Conservation (phyloP, 2,797 vertebrate species). For the Alcedo atthis region DNA sequence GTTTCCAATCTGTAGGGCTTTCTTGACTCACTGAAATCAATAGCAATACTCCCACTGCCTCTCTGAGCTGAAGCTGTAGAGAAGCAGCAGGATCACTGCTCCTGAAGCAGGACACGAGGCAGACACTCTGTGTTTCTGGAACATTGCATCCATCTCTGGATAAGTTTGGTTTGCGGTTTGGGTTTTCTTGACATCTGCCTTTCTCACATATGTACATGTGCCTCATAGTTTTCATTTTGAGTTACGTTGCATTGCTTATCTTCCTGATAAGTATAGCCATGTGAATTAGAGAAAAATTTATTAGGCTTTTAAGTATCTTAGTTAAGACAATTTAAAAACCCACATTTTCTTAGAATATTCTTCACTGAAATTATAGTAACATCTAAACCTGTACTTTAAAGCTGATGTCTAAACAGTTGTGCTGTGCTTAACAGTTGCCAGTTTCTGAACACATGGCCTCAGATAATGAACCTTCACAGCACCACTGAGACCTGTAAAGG, state of each 20-base stretch:
- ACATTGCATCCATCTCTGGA: not conserved
- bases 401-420: not conserved
- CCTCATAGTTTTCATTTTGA: not conserved
- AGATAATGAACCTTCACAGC: not conserved
- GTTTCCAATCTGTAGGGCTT: not conserved
- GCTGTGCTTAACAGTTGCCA: not conserved
- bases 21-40: not conserved
- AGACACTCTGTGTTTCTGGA: not conserved
- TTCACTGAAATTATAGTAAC: not conserved
- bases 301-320: slow-evolving; percentile 2
- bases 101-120: not conserved
- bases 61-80: not conserved
- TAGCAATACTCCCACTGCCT: not conserved
- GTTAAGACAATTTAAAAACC: not conserved
- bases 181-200: not conserved
- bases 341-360: not conserved
- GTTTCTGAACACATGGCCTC: not conserved
- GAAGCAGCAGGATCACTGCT: not conserved
- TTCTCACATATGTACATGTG: not conserved
- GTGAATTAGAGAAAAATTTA: not conserved
- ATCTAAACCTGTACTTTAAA: not conserved
- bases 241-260: not conserved
- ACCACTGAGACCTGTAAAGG: not conserved
- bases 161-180: not conserved
- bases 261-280: not conserved